These are phyloP conservation scores for Actias luna DNA, from an alignment of 2,888 invertebrate genomes.

Conservation along the genomic window DNA sequence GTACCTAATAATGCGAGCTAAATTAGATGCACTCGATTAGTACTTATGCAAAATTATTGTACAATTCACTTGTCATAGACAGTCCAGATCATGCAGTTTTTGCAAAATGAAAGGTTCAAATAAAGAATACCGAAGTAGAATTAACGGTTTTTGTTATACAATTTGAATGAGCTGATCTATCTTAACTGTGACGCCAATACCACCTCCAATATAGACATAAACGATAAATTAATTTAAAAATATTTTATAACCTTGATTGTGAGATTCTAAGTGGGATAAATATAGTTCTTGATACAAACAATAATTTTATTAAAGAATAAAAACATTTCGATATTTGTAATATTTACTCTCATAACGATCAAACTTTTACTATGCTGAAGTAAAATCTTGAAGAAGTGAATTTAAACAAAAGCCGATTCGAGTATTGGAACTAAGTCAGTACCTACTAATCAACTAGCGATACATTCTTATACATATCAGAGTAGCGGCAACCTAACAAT, in stretches of 20 bases:
- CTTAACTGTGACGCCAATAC: background rate
- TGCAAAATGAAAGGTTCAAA: too few relatives aligned
- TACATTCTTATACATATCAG: too few relatives aligned
- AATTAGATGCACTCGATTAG: too few relatives aligned
- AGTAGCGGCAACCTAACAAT: too few relatives aligned
- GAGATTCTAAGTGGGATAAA: constrained; percentile 1
- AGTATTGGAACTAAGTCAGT: too few relatives aligned
- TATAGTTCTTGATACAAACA: background rate
- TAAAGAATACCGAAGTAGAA: background rate
- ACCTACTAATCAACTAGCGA: too few relatives aligned
- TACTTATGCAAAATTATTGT: too few relatives aligned
- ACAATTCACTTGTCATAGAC: too few relatives aligned
- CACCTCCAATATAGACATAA: background rate
- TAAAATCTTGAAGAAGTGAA: background rate
- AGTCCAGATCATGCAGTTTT: too few relatives aligned
- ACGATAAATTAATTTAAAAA: constrained; percentile 1
- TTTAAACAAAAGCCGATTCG: background rate
- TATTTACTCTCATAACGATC: too few relatives aligned
- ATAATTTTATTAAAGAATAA: background rate
- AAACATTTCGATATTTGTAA: background rate
- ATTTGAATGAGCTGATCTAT: background rate
- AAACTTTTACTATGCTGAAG: background rate
- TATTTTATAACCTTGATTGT: background rate
- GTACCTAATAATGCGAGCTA: too few relatives aligned
- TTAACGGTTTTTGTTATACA: background rate